Evolutionary conservation across 2,113 vertebrate species (phyloP).

Genomic region (Chunga burmeisteri): DNA sequence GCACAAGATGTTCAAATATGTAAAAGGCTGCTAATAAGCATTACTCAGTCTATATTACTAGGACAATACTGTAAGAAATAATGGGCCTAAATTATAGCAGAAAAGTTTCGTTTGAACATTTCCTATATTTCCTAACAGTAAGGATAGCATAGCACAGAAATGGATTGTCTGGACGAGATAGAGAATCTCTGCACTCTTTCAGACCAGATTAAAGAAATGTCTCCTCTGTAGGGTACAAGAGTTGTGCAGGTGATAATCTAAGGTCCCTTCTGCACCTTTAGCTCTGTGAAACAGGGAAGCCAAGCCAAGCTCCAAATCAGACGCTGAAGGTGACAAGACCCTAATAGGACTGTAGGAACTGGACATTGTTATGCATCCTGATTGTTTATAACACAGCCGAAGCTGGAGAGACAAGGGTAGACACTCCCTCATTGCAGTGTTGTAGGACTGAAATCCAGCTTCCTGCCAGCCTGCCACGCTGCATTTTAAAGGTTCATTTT

Average conservation of each 20-base stretch:
- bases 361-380: not conserved
- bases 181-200: not conserved
- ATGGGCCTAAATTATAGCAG: not conserved
- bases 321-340: not conserved
- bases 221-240: not conserved
- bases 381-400: not conserved
- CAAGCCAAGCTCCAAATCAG: not conserved
- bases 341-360: not conserved
- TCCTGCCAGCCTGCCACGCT: not conserved
- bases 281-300: not conserved
- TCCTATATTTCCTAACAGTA: not conserved
- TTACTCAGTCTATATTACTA: not conserved
- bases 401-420: not conserved
- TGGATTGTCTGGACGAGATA: not conserved
- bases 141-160: not conserved
- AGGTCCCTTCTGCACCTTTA: not conserved
- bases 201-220: not conserved
- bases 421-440: not conserved
- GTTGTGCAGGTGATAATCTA: not conserved
- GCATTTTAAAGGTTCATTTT: not conserved
- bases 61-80: not conserved
- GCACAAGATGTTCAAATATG: not conserved
- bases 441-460: not conserved
- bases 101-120: not conserved
- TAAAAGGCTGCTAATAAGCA: not conserved